Conservation (phyloP, 1,140 invertebrate species). For the Pogonus chalceus region DNA sequence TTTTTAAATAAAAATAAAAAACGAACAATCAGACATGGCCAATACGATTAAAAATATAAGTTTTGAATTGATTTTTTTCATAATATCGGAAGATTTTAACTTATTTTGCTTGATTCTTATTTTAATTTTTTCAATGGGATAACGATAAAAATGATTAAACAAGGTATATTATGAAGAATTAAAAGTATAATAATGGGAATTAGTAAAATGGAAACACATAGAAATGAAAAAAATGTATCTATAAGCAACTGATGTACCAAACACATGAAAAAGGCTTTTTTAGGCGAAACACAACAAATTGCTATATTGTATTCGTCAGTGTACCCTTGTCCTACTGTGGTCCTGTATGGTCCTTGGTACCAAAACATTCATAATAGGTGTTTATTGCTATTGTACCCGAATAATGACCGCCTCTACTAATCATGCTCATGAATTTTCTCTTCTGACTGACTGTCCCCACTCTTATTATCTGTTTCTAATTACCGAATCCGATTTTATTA, state of each 20-base stretch:
- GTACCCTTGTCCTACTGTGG: neutral
- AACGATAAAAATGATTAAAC: no score
- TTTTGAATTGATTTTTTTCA: no score
- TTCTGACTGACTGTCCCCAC: neutral
- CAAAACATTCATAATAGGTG: slow-evolving; percentile 1
- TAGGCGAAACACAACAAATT: slow-evolving; percentile 1
- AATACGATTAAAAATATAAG: no score
- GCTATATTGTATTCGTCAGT: slow-evolving; percentile 4
- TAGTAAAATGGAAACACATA: no score
- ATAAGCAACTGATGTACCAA: neutral
- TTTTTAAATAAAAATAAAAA: no score
- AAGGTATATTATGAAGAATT: no score
- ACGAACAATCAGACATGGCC: no score
- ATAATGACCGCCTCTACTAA: neutral
- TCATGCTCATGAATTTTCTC: slow-evolving; percentile 2
- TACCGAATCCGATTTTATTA: neutral
- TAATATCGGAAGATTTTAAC: no score
- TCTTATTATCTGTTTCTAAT: neutral
- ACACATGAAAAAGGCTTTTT: neutral
- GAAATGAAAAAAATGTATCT: no score
- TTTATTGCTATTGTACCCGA: neutral
- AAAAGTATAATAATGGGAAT: no score
- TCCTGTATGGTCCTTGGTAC: neutral
- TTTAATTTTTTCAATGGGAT: no score
- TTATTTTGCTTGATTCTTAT: no score